Base-by-base conservation (phyloP, 2,113 vertebrate species). In the Pogonocichla stellata region DNA sequence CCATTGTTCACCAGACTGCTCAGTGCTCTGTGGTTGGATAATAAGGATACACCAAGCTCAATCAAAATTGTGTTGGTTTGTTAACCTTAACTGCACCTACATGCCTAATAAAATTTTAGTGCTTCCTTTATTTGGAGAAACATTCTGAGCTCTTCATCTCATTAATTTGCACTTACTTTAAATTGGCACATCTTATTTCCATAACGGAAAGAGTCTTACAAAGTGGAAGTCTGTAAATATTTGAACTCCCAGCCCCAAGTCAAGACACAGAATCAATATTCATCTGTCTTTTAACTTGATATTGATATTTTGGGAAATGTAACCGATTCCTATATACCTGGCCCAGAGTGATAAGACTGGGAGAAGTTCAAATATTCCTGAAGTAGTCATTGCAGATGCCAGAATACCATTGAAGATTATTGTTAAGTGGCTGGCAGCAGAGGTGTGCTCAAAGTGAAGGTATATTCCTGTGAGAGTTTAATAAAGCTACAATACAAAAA, bases 131-230 rank as follows among this genome's bases (percentile, higher is more conserved):
- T 95, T 66, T 72, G 64, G 58, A 92, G 34, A 78, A 91, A 86
- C 25, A 69, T 70, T 72, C 64, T 86, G 78, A 90, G 54, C 28
- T 86, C 47, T 90, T 88, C 14, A 51, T 84, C 60, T 94, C 92
- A 88, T 88, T 95, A 92, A 92, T 91, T 58, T 88, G 87, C 66
- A 83, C 50, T 90, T 90, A 66, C 42, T 96, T 94, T 69, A 90
- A 93, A 95, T 79, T 78, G 78, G 84, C 50, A 66, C 47, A 25
- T 88, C 60, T 92, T 91, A 54, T 26, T 94, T 83, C 51, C 61
- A 36, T 83, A 95, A 84, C 17, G 33, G 53, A 85, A 86, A 40
- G 67, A 88, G 45, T 86, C 65, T 72, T 70, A 78, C 5, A 75
- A 73, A n/a, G 33, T 42, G 33, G 28, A 92, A 73, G 13, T 70